Percentiles rank a stretch among this genome's conserved stretches.
phyloP scores from a whole-genome alignment of 2,888 invertebrate species.

The Harpalus rubripes region DNA sequence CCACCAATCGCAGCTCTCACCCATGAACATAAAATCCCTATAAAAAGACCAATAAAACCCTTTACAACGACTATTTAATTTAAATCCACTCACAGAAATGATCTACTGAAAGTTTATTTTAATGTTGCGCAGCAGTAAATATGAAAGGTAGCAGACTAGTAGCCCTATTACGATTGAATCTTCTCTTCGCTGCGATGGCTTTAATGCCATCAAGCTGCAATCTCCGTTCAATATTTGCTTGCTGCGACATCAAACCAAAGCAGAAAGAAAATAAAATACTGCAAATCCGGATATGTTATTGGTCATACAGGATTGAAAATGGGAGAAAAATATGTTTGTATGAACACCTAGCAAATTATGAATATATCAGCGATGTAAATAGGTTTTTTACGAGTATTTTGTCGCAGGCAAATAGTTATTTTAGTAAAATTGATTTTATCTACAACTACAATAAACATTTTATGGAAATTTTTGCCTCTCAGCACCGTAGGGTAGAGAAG shows the following conservation, averaged over 20 bases:
- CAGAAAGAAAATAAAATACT: constrained; percentile 35
- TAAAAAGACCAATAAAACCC: constrained; percentile 46
- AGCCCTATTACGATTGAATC: constrained; percentile 45
- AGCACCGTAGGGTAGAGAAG: too few relatives aligned
- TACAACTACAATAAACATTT: too few relatives aligned
- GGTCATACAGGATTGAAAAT: not conserved
- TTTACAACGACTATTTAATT: constrained; percentile 50
- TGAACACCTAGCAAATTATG: not conserved
- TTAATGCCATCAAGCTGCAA: constrained; percentile 46
- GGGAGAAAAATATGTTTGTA: constrained; percentile 13
- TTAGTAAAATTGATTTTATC: too few relatives aligned
- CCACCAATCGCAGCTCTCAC: not conserved
- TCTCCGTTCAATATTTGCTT: constrained; percentile 41
- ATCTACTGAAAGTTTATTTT: constrained; percentile 14
- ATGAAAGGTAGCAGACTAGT: constrained; percentile 14
- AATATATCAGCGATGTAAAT: too few relatives aligned
- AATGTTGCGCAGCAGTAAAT: constrained; percentile 37
- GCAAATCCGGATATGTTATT: not conserved
- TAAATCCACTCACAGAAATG: constrained; percentile 24
- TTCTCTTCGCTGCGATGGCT: constrained; percentile 18
- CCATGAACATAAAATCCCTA: constrained; percentile 37
- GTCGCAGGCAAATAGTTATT: too few relatives aligned
- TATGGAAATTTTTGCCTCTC: too few relatives aligned
- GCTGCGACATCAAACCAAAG: constrained; percentile 33
- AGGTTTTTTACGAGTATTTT: too few relatives aligned